These are phyloP conservation scores for Drosophila varians DNA, from an alignment of 1,140 invertebrate genomes.

Conservation along the genomic window DNA sequence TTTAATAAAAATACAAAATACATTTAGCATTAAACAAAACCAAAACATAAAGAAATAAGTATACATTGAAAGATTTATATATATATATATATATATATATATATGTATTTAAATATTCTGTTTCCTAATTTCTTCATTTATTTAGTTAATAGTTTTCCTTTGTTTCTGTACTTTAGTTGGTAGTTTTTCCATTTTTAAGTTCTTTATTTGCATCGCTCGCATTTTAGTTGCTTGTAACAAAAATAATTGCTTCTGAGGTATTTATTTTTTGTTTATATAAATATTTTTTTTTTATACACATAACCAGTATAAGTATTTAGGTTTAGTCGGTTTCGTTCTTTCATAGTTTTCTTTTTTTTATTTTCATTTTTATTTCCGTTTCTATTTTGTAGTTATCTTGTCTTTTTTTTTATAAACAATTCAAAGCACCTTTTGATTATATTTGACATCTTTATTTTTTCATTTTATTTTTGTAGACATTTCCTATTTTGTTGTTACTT, in stretches of 20 bases:
- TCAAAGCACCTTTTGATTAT: conserved; percentile 83
- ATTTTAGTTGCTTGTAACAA: conserved; percentile 71
- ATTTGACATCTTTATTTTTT: conserved; percentile 71
- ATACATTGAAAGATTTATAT: conserved; percentile 49
- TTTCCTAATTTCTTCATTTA: conserved; percentile 51
- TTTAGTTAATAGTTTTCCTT: conserved; percentile 39
- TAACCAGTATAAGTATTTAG: conserved; percentile 74
- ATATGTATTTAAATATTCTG: conserved; percentile 50
- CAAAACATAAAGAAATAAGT: conserved; percentile 43
- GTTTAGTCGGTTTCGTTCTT: conserved; percentile 67
- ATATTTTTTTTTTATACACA: conserved; percentile 75
- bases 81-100: conserved; percentile 39
- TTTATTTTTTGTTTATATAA: conserved; percentile 80
- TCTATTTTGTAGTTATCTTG: conserved; percentile 69
- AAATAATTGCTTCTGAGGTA: conserved; percentile 83
- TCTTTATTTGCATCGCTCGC: conserved; percentile 50
- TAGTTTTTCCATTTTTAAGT: conserved; percentile 52
- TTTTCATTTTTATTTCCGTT: conserved; percentile 32
- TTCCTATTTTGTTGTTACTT: conserved; percentile 19
- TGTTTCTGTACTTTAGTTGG: conserved; percentile 54
- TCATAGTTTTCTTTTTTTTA: conserved; percentile 44
- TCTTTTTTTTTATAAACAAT: conserved; percentile 81
- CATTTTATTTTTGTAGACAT: conserved; percentile 23
- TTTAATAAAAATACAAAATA: conserved; percentile 58
- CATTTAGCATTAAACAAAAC: conserved; percentile 36